Base-by-base conservation (phyloP, 92 coral and sea anemone genomes). In the Porites lobata region DNA sequence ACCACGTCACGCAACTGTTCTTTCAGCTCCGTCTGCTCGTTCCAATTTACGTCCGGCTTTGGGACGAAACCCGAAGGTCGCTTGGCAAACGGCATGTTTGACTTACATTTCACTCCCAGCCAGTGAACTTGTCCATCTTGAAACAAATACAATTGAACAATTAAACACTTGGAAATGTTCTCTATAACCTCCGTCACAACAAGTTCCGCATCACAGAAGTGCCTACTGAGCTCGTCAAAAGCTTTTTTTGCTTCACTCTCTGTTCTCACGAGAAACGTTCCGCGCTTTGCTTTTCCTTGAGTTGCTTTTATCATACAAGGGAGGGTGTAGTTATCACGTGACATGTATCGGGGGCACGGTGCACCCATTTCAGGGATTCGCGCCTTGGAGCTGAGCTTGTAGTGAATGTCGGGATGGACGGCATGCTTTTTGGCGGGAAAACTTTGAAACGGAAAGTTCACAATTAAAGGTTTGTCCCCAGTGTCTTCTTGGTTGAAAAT, bases 281-380 rank as follows among this genome's bases (percentile, higher is more conserved):
- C 97, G 5, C 93, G 86, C 24, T 93, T 94, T 1, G 95, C 97
- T 21, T 92, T 92, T 0, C 97, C 97, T 54, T 94, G 97, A 0
- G 97, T 95, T 1, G 97, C 97, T 47, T 94, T 94, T 66, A 94
- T 91, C 95, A 94, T 94, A n/a, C 97, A 94, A 1, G 97, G 97
- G 9, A 94, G 90, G 4, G 97, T 90, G 75, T 89, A 92, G 11
- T 87, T 72, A 65, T 94, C 97, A 67, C 87, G 85, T 69, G 97
- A 72, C 97, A 94, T 94, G 84, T 92, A 81, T 29, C 86, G 88
- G 7, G 97, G 97, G 58, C 85, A 79, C 11, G 87, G 88, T 12
- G 97, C 91, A 1, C 97, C 97, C 97, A 94, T 94, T 47, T 92
- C 88, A 14, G 97, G 97, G 32, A 94, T 94, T 79, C 92, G 69